Evolutionary conservation across 2,888 invertebrate genomes (phyloP), one percentile per base, ranked within the genome.

Genomic region (Pharmacophagus antenor): DNA sequence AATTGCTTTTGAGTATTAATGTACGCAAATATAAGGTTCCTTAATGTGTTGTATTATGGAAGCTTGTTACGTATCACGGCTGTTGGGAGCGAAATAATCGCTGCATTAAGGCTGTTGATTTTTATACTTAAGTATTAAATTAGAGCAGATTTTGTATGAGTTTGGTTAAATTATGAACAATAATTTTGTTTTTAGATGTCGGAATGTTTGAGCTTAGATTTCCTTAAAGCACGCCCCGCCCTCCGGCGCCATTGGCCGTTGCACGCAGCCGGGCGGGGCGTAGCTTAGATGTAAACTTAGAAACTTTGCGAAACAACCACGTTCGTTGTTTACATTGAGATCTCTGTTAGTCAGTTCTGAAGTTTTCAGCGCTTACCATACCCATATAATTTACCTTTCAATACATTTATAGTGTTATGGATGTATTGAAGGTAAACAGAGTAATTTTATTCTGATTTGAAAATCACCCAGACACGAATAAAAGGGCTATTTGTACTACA

Each of bases 1-100:
- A 85, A 85, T 88, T 71, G 70, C 76, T 82, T 84, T 80, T 73
- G 72, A 79, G 79, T 83, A 88, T 87, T 87, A 87, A 88, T 88
- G 85, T 73, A 77, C 74, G 73, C 82, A 87, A 88, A 88, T 86
- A 83, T 85, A 82, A 79, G 82, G 85, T 82, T 85, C 77, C 77
- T 67, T 72, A 65, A 66, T 66, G 71, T 75, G 79, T 80, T 82
- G 83, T 80, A 85, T 85, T 85, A 84, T 80, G 76, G 70, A 71
- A 63, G 68, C 68, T 74, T 74, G 79, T 82, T 77, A 78, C 73
- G 69, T 69, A 73, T 73, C 67, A 79, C 72, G 69, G 70, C 70
- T 75, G 73, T 71, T 74, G 71, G 71, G 70, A 68, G 73, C 66
- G 62, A 71, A 72, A 71, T 73, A 72, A 76, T 73, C 72, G 57